phyloP scores from a whole-genome alignment of 2,797 vertebrate genomes.

The Poeciliopsis turneri region DNA sequence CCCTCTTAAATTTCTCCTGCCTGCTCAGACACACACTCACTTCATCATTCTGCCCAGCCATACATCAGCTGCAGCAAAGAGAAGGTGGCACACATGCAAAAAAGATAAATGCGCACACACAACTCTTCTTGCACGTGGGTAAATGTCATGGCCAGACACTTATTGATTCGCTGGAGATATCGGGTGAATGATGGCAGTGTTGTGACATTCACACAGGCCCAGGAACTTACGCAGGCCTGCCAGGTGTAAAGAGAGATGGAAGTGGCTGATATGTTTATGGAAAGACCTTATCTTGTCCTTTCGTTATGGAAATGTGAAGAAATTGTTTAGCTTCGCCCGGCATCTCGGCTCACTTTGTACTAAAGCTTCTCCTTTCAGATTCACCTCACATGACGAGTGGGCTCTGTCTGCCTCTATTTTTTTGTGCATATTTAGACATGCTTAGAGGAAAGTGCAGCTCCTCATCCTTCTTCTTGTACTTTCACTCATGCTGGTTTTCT shows the following conservation, averaged over 20 bases:
- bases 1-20: constrained; percentile 2
- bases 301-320: constrained; percentile 69
- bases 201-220: constrained; percentile 68
- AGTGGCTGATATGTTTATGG: constrained; percentile 66
- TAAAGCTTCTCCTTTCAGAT: constrained; percentile 25
- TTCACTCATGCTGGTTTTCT: constrained; percentile 38
- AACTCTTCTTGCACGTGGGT: constrained; percentile 49
- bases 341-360: constrained; percentile 35
- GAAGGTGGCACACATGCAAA: constrained; percentile 47
- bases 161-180: constrained; percentile 75
- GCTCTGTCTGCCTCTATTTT: constrained; percentile 22
- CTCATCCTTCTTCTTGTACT: constrained; percentile 14
- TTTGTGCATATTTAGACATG: constrained; percentile 41
- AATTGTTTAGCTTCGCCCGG: constrained; percentile 51
- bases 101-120: constrained; percentile 24
- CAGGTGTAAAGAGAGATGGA: constrained; percentile 53
- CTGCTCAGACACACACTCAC: constrained; percentile 20
- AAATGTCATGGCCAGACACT: constrained; percentile 72
- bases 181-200: constrained; percentile 68
- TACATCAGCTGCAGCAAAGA: constrained; percentile 34
- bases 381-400: constrained; percentile 7
- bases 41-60: constrained; percentile 43
- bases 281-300: constrained; percentile 74
- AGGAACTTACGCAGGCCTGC: constrained; percentile 33
- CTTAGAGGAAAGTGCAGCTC: constrained; percentile 20